Conservation (phyloP, 2,113 vertebrate species). For the Motacilla alba region DNA sequence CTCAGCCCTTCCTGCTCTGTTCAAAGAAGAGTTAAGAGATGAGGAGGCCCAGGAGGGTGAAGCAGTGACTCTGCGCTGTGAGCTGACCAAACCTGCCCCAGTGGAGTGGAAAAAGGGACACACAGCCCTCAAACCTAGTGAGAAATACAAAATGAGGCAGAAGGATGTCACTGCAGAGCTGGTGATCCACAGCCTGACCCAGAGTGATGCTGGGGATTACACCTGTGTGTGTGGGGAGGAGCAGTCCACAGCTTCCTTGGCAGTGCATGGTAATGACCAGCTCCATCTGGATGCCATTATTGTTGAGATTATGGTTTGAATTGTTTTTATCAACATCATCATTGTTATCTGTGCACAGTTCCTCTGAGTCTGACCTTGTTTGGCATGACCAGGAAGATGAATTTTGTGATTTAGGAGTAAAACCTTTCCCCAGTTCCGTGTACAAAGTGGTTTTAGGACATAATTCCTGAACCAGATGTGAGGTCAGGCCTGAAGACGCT, state of each 20-base stretch:
- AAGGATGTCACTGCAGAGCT: conserved; percentile 70
- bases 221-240: conserved; percentile 72
- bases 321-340: not conserved
- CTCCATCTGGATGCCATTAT: not conserved
- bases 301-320: not conserved
- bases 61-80: conserved; percentile 71
- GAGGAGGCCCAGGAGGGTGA: conserved; percentile 41
- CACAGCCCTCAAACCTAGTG: conserved; percentile 36
- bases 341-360: rapidly evolving
- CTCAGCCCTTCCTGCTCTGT: conserved; percentile 65
- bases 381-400: rapidly evolving
- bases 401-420: not conserved
- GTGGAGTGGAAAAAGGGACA: conserved; percentile 74
- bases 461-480: not conserved
- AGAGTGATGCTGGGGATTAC: conserved; percentile 72
- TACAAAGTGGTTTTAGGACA: not conserved
- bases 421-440: rapidly evolving
- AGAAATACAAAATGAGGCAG: conserved; percentile 68
- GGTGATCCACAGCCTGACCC: conserved; percentile 58
- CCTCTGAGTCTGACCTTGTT: not conserved
- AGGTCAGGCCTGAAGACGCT: not conserved
- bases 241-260: conserved; percentile 52
- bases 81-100: conserved; percentile 73
- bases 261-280: conserved; percentile 34
- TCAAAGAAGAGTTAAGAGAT: conserved; percentile 75